Evolutionary conservation across 2,888 invertebrate genomes (phyloP).

Genomic region (Criorhina ranunculi): DNA sequence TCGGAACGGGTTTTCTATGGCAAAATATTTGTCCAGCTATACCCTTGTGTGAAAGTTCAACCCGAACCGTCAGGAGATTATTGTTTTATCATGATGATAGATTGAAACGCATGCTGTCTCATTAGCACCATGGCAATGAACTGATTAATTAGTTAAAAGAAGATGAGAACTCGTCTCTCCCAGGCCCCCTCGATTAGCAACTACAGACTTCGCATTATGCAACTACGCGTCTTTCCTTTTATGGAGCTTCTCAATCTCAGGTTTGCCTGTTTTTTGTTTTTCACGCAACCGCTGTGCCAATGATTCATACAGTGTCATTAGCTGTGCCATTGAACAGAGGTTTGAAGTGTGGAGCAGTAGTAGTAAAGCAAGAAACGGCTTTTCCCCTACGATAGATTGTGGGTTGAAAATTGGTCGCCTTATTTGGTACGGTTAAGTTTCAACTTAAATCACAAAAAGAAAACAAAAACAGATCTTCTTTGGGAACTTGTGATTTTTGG

Average conservation of each 20-base stretch:
- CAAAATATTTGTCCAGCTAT: constrained; percentile 61
- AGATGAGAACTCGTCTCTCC: constrained; percentile 17
- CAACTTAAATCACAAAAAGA: constrained; percentile 2
- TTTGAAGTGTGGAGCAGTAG: constrained; percentile 41
- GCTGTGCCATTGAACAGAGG: constrained; percentile 32
- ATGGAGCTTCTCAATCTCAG: constrained; percentile 45
- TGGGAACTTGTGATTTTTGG: constrained; percentile 11
- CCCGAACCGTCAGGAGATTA: constrained; percentile 65
- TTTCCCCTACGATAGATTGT: constrained; percentile 45
- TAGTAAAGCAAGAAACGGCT: constrained; percentile 50
- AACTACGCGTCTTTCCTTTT: constrained; percentile 58
- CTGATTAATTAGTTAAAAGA: constrained; percentile 47
- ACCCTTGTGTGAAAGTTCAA: constrained; percentile 70
- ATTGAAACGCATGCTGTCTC: constrained; percentile 53
- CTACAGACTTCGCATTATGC: constrained; percentile 52
- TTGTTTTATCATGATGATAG: constrained; percentile 70
- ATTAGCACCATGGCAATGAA: constrained; percentile 66
- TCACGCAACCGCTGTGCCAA: constrained; percentile 25
- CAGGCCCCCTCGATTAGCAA: constrained; percentile 21
- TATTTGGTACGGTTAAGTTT: constrained; percentile 61
- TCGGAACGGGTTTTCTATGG: constrained; percentile 51
- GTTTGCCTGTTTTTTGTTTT: not conserved
- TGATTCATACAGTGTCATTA: constrained; percentile 61
- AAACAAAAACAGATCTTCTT: constrained; percentile 46
- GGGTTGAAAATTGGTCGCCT: constrained; percentile 73